These are phyloP conservation scores for Drosophila paucipuncta DNA, from an alignment of 2,888 invertebrate genomes.

Conservation along the genomic window DNA sequence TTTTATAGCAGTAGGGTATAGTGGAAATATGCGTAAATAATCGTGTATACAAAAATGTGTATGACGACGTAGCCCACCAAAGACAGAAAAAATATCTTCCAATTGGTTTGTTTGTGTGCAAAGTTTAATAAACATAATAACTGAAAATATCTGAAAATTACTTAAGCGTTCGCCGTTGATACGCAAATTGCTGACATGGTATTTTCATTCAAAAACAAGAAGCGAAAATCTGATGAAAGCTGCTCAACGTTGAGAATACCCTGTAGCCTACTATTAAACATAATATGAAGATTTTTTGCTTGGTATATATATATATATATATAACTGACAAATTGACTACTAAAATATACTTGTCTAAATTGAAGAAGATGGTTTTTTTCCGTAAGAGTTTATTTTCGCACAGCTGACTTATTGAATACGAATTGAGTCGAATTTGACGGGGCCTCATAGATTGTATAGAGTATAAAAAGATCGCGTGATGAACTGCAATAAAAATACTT, in stretches of 20 bases:
- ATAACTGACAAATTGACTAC: not conserved
- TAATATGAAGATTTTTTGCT: not conserved
- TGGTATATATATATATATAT: not conserved
- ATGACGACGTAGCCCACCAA: slow-evolving; percentile 38
- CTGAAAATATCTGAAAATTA: slow-evolving; percentile 51
- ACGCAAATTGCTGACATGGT: slow-evolving; percentile 52
- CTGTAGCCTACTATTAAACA: not conserved
- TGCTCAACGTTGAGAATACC: slow-evolving; percentile 2
- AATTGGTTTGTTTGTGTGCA: slow-evolving; percentile 48
- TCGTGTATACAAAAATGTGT: slow-evolving; percentile 38
- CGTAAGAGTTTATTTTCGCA: not conserved
- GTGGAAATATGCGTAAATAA: slow-evolving; percentile 52
- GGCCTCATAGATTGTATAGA: not conserved
- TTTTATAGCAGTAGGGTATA: slow-evolving; percentile 14
- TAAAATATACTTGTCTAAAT: not conserved
- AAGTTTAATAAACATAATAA: slow-evolving; percentile 48
- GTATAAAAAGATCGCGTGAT: slow-evolving; percentile 35
- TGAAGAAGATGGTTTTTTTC: not conserved
- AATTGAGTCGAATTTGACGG: not conserved
- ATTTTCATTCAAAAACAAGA: slow-evolving; percentile 60
- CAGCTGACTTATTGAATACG: not conserved
- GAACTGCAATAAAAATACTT: slow-evolving; percentile 28
- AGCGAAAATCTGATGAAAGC: not conserved
- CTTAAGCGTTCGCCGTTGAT: slow-evolving; percentile 54
- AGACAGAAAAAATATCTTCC: slow-evolving; percentile 44